Conservation (phyloP, 2,797 vertebrate genomes). For the Knipowitschia caucasica region DNA sequence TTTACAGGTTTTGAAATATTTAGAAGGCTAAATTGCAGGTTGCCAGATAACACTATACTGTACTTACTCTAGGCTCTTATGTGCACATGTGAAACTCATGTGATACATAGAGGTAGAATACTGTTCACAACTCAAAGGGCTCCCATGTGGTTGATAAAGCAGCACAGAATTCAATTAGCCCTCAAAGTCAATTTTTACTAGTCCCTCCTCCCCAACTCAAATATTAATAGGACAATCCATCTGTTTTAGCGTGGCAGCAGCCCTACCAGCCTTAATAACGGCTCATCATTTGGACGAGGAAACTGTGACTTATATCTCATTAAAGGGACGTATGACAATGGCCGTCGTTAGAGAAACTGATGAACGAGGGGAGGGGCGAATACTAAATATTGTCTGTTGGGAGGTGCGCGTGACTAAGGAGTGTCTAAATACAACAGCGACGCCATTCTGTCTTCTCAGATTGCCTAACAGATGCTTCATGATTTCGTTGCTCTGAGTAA, state of each 20-base stretch:
- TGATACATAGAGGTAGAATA: constrained; percentile 5
- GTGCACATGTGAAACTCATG: not conserved
- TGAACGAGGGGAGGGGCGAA: constrained; percentile 26
- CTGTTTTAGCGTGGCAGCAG: constrained; percentile 58
- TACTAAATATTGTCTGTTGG: constrained; percentile 33
- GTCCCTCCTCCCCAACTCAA: constrained; percentile 48
- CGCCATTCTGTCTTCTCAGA: constrained; percentile 28
- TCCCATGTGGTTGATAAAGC: constrained; percentile 42
- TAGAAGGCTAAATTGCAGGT: no score
- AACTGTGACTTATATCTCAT: constrained; percentile 61
- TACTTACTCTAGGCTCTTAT: not conserved
- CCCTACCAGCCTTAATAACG: constrained; percentile 56
- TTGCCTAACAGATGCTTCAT: constrained; percentile 43
- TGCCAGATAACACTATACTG: not conserved
- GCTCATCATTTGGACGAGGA: constrained; percentile 56
- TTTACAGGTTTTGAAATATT: no score
- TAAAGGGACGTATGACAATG: constrained; percentile 44
- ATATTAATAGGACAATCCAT: constrained; percentile 69
- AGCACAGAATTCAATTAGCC: constrained; percentile 51
- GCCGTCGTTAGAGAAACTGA: constrained; percentile 28
- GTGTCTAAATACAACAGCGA: constrained; percentile 44
- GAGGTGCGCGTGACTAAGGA: constrained; percentile 22
- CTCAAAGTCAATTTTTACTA: constrained; percentile 57
- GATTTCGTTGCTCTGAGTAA: constrained; percentile 20
- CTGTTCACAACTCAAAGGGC: constrained; percentile 7